Evolutionary conservation across 2,797 vertebrate species (phyloP).

Genomic region (Heliangelus exortis): DNA sequence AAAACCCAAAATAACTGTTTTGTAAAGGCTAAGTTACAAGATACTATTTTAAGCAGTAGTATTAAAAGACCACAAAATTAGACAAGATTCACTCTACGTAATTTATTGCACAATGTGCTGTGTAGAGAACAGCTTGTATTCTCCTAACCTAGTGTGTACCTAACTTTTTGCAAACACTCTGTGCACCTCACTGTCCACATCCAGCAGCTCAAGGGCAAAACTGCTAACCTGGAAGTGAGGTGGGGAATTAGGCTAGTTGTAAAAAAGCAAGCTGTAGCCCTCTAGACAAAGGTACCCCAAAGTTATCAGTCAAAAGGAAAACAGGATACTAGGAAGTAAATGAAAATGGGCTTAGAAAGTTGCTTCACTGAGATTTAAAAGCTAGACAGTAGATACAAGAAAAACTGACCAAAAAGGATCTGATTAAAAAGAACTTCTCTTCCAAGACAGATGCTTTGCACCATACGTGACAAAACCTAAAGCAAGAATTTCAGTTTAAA

Average conservation of each 20-base stretch:
- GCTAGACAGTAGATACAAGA: background rate
- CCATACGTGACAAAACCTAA: background rate
- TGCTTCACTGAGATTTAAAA: background rate
- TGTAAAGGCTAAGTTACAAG: background rate
- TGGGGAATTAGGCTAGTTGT: background rate
- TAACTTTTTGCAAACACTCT: background rate
- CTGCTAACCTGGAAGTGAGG: background rate
- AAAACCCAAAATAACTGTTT: background rate
- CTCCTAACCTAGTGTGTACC: fast-evolving
- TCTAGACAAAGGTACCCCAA: background rate
- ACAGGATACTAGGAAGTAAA: background rate
- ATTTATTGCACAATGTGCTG: background rate
- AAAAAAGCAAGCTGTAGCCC: background rate
- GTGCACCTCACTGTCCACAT: background rate
- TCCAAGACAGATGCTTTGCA: background rate
- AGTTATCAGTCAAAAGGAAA: background rate
- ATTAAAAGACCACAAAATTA: background rate
- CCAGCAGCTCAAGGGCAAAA: background rate
- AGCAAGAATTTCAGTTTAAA: background rate
- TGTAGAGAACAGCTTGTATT: background rate
- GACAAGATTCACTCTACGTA: background rate
- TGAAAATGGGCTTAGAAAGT: background rate
- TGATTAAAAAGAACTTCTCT: background rate
- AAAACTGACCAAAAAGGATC: background rate
- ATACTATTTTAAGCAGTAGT: background rate